Conservation (phyloP, 2,888 invertebrate species). For the Drosophila histrio region DNA sequence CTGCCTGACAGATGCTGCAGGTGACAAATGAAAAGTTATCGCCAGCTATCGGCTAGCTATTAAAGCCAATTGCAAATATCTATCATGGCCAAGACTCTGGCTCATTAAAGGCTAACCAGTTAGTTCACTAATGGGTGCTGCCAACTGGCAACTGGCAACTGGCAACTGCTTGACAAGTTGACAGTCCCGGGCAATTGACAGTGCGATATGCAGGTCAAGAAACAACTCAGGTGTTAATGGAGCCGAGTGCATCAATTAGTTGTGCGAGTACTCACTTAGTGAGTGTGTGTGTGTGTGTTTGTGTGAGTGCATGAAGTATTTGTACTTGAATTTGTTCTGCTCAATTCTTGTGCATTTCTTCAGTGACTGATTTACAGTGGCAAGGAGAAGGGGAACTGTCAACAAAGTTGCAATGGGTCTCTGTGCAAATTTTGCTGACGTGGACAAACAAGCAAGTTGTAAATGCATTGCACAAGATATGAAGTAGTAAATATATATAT, state of each 20-base stretch:
- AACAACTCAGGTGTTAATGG: conserved; percentile 20
- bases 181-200: conserved; percentile 28
- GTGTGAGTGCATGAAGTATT: background rate
- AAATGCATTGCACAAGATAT: conserved; percentile 56
- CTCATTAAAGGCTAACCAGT: conserved; percentile 36
- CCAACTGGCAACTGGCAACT: conserved; percentile 1
- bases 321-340: too few species aligned
- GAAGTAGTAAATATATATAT: conserved; percentile 40
- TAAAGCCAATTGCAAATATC: conserved; percentile 14
- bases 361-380: background rate
- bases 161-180: conserved; percentile 7
- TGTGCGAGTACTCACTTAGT: background rate
- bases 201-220: conserved; percentile 25
- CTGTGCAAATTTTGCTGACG: conserved; percentile 39
- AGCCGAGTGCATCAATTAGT: conserved; percentile 45
- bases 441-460: conserved; percentile 48
- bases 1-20: conserved; percentile 1
- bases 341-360: conserved; percentile 5
- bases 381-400: background rate
- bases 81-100: conserved; percentile 31
- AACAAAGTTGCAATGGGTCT: conserved; percentile 18
- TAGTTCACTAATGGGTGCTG: conserved; percentile 23
- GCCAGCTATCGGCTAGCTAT: conserved; percentile 27
- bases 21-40: conserved; percentile 35
- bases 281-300: background rate